Percentiles rank a stretch among this genome's conserved stretches.
These are phyloP conservation scores for Sebastes iracundus DNA, from an alignment of 2,797 vertebrate genomes.

Conservation along the genomic window DNA sequence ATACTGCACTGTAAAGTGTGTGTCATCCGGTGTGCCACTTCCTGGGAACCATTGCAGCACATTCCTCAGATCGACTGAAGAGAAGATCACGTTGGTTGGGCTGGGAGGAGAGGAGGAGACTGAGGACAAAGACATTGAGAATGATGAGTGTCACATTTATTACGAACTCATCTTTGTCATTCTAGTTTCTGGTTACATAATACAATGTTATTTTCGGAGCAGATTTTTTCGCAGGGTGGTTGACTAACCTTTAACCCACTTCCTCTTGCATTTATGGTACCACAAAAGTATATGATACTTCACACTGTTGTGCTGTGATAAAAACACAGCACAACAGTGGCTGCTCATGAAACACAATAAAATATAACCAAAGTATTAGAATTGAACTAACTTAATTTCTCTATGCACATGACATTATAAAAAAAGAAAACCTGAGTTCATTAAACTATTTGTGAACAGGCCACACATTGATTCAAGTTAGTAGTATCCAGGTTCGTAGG, in stretches of 20 bases:
- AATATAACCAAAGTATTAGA: neutral
- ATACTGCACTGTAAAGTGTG: constrained; percentile 76
- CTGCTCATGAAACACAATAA: neutral
- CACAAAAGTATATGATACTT: neutral
- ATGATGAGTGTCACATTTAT: neutral
- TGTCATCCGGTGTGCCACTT: constrained; percentile 4
- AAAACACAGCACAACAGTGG: too few relatives aligned
- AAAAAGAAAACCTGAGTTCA: neutral
- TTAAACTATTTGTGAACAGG: neutral
- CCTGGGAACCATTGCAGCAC: constrained; percentile 75
- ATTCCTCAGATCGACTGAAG: constrained; percentile 79
- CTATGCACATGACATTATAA: neutral
- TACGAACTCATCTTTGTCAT: neutral
- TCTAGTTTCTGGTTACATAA: neutral
- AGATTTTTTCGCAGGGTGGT: neutral
- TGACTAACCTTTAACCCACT: neutral
- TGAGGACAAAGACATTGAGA: neutral
- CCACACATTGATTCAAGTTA: neutral
- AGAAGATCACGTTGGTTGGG: constrained; percentile 70
- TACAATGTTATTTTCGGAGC: neutral
- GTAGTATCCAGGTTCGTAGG: neutral
- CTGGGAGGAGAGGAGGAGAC: constrained; percentile 33
- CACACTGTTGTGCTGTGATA: neutral
- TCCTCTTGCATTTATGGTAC: neutral
- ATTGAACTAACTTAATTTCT: neutral